Percentiles rank a stretch among this genome's conserved stretches.
Conservation (phyloP, 2,113 vertebrate genomes). For the Prunella fulvescens region DNA sequence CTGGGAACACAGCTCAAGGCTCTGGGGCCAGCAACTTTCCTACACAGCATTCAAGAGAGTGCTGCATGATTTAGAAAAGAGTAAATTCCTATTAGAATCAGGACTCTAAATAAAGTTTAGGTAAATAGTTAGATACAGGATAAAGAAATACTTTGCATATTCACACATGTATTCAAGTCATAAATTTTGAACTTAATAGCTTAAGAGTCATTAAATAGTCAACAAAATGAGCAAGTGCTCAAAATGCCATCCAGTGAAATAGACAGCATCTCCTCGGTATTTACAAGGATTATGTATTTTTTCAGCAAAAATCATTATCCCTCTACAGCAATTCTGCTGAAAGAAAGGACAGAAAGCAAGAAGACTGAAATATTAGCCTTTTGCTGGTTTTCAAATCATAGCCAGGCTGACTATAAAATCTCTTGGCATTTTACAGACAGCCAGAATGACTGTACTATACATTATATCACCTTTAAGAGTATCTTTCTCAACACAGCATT, state of each 20-base stretch:
- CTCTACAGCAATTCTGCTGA: neutral
- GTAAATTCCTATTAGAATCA: neutral
- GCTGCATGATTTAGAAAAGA: neutral
- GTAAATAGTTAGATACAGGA: neutral
- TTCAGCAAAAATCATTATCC: slow-evolving; percentile 9
- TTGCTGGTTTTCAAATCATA: neutral
- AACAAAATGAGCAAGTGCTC: neutral
- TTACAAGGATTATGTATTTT: neutral
- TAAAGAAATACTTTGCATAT: neutral
- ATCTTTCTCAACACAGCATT: neutral
- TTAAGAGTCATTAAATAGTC: neutral
- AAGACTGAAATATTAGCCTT: neutral
- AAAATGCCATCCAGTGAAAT: slow-evolving; percentile 4
- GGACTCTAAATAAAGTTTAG: neutral
- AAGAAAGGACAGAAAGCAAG: neutral
- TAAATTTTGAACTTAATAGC: neutral
- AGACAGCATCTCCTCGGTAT: neutral
- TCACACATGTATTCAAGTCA: neutral
- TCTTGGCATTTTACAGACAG: neutral
- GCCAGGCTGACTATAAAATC: neutral
- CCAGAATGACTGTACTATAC: neutral
- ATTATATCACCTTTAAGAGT: neutral
- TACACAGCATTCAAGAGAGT: neutral
- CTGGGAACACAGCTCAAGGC: neutral
- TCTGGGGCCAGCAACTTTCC: neutral